Percentiles rank a stretch among this genome's conserved stretches.
Evolutionary conservation across 2,888 invertebrate genomes (phyloP).

Genomic region (Azorinus chamasolen): DNA sequence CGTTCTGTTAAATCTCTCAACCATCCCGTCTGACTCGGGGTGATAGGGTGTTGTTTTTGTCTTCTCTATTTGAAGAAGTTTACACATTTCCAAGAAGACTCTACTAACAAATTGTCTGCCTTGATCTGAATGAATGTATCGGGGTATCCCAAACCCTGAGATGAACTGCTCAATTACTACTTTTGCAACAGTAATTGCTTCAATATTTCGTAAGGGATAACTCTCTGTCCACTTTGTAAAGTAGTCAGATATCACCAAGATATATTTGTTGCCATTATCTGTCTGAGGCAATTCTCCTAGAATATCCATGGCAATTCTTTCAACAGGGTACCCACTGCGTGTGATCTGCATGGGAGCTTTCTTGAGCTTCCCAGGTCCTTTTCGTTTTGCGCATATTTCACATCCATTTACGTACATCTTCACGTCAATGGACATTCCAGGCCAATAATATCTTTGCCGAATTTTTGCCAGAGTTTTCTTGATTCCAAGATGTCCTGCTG

Average conservation of each 20-base stretch:
- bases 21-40: no score
- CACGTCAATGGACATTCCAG: conserved; percentile 14
- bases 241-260: conserved; percentile 52
- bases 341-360: conserved; percentile 23
- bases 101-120: conserved; percentile 48
- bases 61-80: no score
- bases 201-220: conserved; percentile 45
- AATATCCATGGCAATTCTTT: conserved; percentile 46
- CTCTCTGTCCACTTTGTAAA: conserved; percentile 60
- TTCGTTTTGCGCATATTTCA: conserved; percentile 19
- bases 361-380: conserved; percentile 12
- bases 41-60: no score
- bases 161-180: conserved; percentile 39
- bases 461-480: conserved; percentile 12
- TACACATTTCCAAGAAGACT: conserved; percentile 43
- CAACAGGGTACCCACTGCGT: conserved; percentile 33
- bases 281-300: conserved; percentile 45
- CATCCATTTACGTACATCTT: conserved; percentile 9
- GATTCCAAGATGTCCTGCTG: conserved; percentile 16
- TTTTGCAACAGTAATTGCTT: conserved; percentile 49
- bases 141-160: conserved; percentile 44
- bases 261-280: conserved; percentile 38
- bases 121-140: conserved; percentile 48
- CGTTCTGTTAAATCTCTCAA: conserved; percentile 55
- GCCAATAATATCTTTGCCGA: conserved; percentile 21